Base-by-base conservation (phyloP, 2,888 invertebrate species). In the Cerceris rybyensis region DNA sequence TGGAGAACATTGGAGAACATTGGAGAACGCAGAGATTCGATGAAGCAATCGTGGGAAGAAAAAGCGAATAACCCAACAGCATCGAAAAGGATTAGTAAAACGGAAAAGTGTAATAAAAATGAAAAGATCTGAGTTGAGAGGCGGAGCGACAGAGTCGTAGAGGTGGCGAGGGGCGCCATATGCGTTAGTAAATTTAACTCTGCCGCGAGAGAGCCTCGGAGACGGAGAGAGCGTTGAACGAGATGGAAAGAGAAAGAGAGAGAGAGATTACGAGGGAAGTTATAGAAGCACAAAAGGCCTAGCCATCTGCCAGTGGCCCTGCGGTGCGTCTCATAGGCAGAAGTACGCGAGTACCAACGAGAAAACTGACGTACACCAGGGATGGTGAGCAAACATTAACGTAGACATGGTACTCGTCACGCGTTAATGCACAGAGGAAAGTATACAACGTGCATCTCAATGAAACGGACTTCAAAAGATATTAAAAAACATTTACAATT, bases 171-270 rank as follows among this genome's bases (percentile, higher is more conserved):
- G 82, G 80, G 74, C 79, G 84, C 89, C 88, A 88, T 88, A 89
- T 88, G 88, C 89, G 86, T 87, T 87, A 84, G 87, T 87, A 87
- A 87, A 89, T 88, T 89, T 87, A 89, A 88, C 87, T 89, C 79
- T 63, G 81, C 76, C 77, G 77, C 74, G 76, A 82, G 81, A 80
- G 79, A 83, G 81, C 42, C 28, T 58, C 66, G 55, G 46, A 61
- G 68, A 57, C 64, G 52, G 64, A 11, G 39, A 6, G 66, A 28
- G 61, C 41, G 55, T 55, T 13, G 39, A 55, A 59, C 28, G 49
- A 54, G 57, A 59, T 57, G 8, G 70, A 63, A 60, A 79, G 70
- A 81, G 66, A 73, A 57, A 68, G 59, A 70, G 74, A 11, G 55
- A 58, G 69, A 73, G 76, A 78, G 82, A 80, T 78, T 75, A 84